A percentile compares a stretch with the other conserved stretches of the same genome.
These are phyloP conservation scores for Zaprionus davidi DNA, from an alignment of 1,140 invertebrate genomes.

Conservation along the genomic window DNA sequence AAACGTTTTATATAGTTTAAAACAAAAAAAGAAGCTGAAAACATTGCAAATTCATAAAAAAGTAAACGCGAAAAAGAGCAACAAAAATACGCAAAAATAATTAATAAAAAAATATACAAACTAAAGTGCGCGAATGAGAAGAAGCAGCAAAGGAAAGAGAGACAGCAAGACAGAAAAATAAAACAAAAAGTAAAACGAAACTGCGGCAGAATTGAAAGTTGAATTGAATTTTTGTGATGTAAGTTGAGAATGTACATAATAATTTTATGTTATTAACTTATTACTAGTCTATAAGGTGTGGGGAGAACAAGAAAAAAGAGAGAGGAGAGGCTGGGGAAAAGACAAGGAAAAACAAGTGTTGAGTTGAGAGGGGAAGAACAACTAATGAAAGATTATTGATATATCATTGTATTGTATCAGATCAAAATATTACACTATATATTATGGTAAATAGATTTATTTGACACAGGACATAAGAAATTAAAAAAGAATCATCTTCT, in stretches of 20 bases:
- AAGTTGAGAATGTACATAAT: conserved; percentile 45
- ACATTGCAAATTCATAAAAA: conserved; percentile 37
- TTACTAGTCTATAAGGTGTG: conserved; percentile 5
- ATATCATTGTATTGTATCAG: too few species aligned
- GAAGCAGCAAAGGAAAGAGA: conserved; percentile 21
- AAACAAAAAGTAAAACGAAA: conserved; percentile 42
- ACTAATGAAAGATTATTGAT: too few species aligned
- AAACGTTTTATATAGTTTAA: conserved; percentile 51
- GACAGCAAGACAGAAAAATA: conserved; percentile 18
- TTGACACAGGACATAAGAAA: too few species aligned
- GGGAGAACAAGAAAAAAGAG: neutral
- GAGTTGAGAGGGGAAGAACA: neutral
- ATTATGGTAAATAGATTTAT: too few species aligned
- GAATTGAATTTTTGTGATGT: conserved; percentile 72
- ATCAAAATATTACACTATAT: neutral
- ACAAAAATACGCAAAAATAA: conserved; percentile 32
- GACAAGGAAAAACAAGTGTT: too few species aligned
- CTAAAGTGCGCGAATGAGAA: conserved; percentile 39
- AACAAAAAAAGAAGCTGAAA: conserved; percentile 30
- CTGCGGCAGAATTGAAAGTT: conserved; percentile 60
- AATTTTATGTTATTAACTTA: conserved; percentile 25
- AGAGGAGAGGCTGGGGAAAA: neutral
- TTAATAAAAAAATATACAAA: conserved; percentile 25
- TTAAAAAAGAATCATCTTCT: too few species aligned
- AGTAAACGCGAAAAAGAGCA: conserved; percentile 39